Conservation (phyloP, 2,113 vertebrate species). For the Gnathonemus longibarbis region DNA sequence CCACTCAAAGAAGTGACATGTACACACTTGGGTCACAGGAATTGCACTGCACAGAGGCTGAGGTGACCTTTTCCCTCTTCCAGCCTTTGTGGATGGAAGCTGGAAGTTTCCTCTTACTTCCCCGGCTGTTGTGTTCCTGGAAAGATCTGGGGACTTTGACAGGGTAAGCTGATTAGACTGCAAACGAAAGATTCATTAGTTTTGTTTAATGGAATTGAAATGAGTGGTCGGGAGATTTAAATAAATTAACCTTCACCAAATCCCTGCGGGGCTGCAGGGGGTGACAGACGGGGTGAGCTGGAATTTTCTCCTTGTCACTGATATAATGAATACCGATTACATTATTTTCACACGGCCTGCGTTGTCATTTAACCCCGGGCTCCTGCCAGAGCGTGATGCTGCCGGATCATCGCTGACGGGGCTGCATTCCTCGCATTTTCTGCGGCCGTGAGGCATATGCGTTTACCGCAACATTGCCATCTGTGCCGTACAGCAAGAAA, state of each 20-base stretch:
- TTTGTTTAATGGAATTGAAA: slow-evolving; percentile 63
- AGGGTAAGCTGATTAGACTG: slow-evolving; percentile 53
- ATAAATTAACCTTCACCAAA: slow-evolving; percentile 67
- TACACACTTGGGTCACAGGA: neutral
- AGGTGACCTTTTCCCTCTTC: slow-evolving; percentile 45
- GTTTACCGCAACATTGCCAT: neutral
- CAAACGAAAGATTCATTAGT: slow-evolving; percentile 64
- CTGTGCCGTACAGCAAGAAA: neutral
- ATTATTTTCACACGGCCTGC: slow-evolving; percentile 35
- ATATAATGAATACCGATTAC: slow-evolving; percentile 53
- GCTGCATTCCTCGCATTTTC: neutral
- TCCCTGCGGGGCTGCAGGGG: slow-evolving; percentile 41
- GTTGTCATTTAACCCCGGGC: slow-evolving; percentile 29
- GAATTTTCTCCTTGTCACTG: slow-evolving; percentile 45
- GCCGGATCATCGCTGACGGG: slow-evolving; percentile 5
- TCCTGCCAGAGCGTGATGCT: slow-evolving; percentile 14
- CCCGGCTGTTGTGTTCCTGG: slow-evolving; percentile 30
- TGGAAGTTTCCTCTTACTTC: slow-evolving; percentile 18
- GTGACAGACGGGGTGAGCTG: slow-evolving; percentile 43
- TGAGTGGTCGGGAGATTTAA: slow-evolving; percentile 62
- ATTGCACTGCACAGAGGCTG: neutral
- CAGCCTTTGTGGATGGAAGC: slow-evolving; percentile 24
- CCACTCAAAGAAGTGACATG: neutral
- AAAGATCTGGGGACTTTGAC: slow-evolving; percentile 54
- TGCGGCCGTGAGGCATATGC: neutral